Percentiles rank a stretch among this genome's conserved stretches.
These are phyloP conservation scores for Ficedula albicollis DNA, from an alignment of 2,797 vertebrate species.

Conservation along the genomic window DNA sequence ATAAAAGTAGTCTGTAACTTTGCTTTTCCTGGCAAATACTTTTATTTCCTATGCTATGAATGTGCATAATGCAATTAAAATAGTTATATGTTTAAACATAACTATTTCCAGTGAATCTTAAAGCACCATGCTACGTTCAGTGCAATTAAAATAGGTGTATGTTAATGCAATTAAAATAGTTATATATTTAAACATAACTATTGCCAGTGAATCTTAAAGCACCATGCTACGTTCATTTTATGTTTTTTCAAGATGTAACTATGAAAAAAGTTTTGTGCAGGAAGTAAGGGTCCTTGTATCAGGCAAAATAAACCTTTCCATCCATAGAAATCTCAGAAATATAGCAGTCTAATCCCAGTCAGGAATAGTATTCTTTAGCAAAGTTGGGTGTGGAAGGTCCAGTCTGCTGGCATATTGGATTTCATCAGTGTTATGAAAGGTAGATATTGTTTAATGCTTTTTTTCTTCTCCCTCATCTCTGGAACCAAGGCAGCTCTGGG, in stretches of 20 bases:
- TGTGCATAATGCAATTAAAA: background rate
- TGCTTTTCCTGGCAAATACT: background rate
- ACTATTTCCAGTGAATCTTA: background rate
- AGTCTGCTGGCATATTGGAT: background rate
- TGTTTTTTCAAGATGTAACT: background rate
- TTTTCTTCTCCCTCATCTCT: background rate
- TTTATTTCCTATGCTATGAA: background rate
- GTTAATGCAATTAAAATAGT: background rate
- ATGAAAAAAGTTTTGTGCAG: background rate
- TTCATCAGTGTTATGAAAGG: background rate
- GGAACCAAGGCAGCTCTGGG: background rate
- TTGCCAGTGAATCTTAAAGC: background rate
- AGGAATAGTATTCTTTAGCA: background rate
- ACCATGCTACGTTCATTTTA: background rate
- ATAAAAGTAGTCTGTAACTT: background rate
- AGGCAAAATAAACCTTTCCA: background rate
- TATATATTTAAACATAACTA: background rate
- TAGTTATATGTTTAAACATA: background rate
- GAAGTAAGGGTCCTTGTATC: background rate
- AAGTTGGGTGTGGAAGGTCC: background rate
- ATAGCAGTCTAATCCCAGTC: background rate
- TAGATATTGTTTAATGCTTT: background rate
- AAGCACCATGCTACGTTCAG: background rate
- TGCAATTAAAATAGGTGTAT: background rate
- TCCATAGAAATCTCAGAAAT: background rate